These are phyloP conservation scores for Eurytoma californica DNA, from an alignment of 2,888 invertebrate genomes.

Conservation along the genomic window DNA sequence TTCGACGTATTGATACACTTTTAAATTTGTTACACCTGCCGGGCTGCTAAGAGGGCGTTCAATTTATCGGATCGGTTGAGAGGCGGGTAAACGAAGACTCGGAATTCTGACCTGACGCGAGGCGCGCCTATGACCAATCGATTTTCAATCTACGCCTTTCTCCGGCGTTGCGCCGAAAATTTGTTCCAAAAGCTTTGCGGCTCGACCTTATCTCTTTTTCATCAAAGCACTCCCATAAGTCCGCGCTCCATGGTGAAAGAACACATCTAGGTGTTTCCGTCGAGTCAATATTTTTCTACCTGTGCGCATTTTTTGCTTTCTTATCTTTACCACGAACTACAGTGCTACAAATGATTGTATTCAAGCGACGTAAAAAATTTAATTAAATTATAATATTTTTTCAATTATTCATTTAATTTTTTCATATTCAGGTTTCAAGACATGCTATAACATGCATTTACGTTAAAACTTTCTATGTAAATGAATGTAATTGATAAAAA, in stretches of 20 bases:
- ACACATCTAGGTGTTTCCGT: conserved; percentile 15
- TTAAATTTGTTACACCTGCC: conserved; percentile 42
- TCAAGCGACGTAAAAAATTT: too few relatives aligned
- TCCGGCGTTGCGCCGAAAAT: conserved; percentile 32
- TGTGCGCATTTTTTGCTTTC: neutral
- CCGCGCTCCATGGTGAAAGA: neutral
- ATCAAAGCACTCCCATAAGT: conserved; percentile 16
- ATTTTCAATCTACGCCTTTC: conserved; percentile 39
- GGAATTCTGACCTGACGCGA: conserved; percentile 28
- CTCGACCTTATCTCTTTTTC: conserved; percentile 27
- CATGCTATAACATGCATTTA: too few relatives aligned
- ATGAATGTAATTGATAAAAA: too few relatives aligned
- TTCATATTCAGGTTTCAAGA: too few relatives aligned
- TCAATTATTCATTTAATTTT: too few relatives aligned
- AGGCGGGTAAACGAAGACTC: conserved; percentile 10
- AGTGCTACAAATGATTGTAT: neutral
- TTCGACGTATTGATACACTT: neutral
- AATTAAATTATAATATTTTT: too few relatives aligned
- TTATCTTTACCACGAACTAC: conserved; percentile 22
- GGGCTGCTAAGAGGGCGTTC: neutral
- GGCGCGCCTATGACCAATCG: conserved; percentile 42
- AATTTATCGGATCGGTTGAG: conserved; percentile 25
- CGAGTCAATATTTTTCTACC: conserved; percentile 31
- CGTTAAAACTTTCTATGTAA: too few relatives aligned
- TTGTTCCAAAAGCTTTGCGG: conserved; percentile 15